phyloP scores from a whole-genome alignment of 2,797 vertebrate genomes.

The Gymnoscopelus braueri region DNA sequence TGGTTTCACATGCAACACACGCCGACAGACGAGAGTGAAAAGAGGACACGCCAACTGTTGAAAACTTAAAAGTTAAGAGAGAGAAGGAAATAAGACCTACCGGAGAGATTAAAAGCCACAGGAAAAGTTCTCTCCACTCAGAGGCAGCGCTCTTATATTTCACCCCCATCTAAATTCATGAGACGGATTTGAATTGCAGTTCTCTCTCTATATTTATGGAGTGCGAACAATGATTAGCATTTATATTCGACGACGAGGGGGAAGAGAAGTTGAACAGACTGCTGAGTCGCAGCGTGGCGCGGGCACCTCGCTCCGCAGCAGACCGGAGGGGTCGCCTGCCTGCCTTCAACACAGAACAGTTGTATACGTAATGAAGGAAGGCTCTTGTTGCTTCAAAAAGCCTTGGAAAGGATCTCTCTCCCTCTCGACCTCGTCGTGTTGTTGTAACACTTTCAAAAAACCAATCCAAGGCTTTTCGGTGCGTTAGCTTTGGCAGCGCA shows the following conservation, averaged over 20 bases:
- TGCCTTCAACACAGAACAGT: constrained; percentile 75
- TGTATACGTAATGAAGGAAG: constrained; percentile 77
- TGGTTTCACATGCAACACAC: no score
- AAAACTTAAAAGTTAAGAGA: background rate
- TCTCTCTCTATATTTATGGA: constrained; percentile 76
- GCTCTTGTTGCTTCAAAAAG: constrained; percentile 69
- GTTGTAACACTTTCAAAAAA: constrained; percentile 75
- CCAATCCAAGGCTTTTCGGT: constrained; percentile 40
- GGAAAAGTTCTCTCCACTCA: constrained; percentile 50
- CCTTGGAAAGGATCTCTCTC: constrained; percentile 59
- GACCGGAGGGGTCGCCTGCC: constrained; percentile 68
- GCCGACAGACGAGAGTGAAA: no score
- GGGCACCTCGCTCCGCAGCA: constrained; percentile 59
- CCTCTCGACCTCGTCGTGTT: constrained; percentile 72
- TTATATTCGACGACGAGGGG: constrained; percentile 77
- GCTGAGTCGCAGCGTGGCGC: constrained; percentile 61
- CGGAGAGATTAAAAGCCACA: background rate
- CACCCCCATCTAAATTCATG: constrained; percentile 78
- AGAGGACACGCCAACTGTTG: no score
- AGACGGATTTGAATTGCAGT: constrained; percentile 72
- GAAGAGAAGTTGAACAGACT: constrained; percentile 49
- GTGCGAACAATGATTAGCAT: constrained; percentile 80
- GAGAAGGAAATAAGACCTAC: background rate
- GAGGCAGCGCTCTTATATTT: constrained; percentile 30
- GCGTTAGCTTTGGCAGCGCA: constrained; percentile 68